phyloP scores from a whole-genome alignment of 2,888 invertebrate genomes.

The Xylocampa areola region DNA sequence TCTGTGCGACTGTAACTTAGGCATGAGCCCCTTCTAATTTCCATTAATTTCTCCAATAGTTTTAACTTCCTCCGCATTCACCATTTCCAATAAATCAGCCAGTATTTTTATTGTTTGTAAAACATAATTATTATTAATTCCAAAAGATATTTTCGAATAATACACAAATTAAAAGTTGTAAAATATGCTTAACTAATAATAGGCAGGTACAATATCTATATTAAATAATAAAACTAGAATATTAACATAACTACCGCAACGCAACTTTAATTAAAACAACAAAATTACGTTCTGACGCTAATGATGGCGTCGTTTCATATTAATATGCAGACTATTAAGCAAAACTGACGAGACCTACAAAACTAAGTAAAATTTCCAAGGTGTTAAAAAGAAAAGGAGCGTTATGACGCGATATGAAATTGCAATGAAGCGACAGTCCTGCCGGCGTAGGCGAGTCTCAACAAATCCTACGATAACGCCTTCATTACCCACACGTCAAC shows the following conservation, averaged over 20 bases:
- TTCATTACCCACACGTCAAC: constrained; percentile 87
- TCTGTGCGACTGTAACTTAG: too few relatives aligned
- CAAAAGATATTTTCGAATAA: too few relatives aligned
- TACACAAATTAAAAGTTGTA: too few relatives aligned
- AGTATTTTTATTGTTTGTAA: too few relatives aligned
- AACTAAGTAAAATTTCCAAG: constrained; percentile 41
- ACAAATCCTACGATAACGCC: constrained; percentile 83
- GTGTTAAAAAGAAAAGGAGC: constrained; percentile 66
- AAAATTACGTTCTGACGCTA: constrained; percentile 2
- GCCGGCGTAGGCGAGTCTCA: constrained; percentile 53
- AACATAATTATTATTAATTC: too few relatives aligned
- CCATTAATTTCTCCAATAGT: too few relatives aligned
- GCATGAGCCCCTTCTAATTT: too few relatives aligned
- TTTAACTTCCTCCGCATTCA: too few relatives aligned
- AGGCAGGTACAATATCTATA: too few relatives aligned
- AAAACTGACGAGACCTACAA: constrained; percentile 4
- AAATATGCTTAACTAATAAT: too few relatives aligned
- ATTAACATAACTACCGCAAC: background rate
- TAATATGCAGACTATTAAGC: constrained; percentile 12
- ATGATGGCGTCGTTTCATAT: constrained; percentile 16
- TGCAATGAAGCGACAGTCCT: constrained; percentile 66
- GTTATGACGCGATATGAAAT: constrained; percentile 74
- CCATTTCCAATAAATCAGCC: too few relatives aligned
- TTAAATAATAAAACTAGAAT: too few relatives aligned
- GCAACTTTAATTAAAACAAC: background rate